phyloP scores from a whole-genome alignment of 2,797 vertebrate species.

The Falco peregrinus region DNA sequence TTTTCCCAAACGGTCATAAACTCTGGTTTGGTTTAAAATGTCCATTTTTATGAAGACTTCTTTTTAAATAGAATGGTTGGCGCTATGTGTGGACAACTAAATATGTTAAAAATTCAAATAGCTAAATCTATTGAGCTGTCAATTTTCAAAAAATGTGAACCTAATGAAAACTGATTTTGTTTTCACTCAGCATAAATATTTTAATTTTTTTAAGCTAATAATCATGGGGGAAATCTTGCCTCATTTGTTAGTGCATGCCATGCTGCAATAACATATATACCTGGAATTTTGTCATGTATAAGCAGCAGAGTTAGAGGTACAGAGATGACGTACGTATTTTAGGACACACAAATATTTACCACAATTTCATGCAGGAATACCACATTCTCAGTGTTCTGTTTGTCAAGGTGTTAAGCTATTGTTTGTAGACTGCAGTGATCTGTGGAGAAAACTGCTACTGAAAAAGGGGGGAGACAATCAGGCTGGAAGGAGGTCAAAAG shows the following conservation, averaged over 20 bases:
- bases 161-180: not conserved
- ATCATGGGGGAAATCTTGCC: not conserved
- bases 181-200: not conserved
- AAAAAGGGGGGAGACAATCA: not conserved
- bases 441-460: not conserved
- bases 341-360: not conserved
- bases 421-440: not conserved
- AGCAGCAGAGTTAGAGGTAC: not conserved
- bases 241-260: not conserved
- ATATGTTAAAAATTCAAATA: not conserved
- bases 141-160: not conserved
- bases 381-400: not conserved
- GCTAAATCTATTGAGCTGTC: not conserved
- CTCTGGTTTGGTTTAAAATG: not conserved
- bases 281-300: not conserved
- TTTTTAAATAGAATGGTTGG: not conserved
- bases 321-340: not conserved
- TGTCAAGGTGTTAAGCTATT: not conserved
- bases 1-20: not conserved
- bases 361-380: not conserved
- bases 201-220: not conserved
- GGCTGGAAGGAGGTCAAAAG: not conserved
- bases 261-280: not conserved
- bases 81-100: not conserved
- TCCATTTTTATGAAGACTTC: not conserved